These are phyloP conservation scores for Sphyrna mokarran DNA, from an alignment of 2,113 vertebrate genomes.

Conservation along the genomic window DNA sequence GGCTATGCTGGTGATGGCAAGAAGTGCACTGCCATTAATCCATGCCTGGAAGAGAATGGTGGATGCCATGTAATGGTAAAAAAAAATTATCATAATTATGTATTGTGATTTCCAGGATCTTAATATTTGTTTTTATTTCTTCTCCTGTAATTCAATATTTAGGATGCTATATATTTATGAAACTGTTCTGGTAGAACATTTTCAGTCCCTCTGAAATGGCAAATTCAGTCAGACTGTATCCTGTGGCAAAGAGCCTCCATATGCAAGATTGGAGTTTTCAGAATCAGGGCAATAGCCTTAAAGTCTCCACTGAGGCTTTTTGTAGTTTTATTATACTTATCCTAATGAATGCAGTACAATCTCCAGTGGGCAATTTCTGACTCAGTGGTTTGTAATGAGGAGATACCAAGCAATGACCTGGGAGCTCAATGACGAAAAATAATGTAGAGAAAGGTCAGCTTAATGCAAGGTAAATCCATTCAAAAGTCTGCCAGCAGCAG, in stretches of 20 bases:
- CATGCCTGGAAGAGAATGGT: conserved; percentile 69
- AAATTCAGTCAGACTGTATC: background rate
- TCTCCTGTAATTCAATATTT: background rate
- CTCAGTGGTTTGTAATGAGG: background rate
- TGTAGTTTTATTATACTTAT: background rate
- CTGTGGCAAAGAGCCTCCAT: background rate
- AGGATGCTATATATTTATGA: background rate
- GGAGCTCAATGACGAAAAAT: background rate
- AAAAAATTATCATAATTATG: background rate
- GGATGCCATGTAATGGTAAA: conserved; percentile 81
- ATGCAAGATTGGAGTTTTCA: background rate
- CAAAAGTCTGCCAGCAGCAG: no score
- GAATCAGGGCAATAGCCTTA: background rate
- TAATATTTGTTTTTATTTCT: background rate
- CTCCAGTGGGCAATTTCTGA: background rate
- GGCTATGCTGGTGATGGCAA: conserved; percentile 77
- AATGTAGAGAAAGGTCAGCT: no score
- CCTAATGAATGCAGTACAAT: background rate
- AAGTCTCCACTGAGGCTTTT: background rate
- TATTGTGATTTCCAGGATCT: background rate
- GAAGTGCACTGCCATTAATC: conserved; percentile 69
- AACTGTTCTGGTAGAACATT: background rate
- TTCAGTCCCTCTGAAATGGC: background rate
- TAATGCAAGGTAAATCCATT: no score
- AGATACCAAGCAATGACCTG: background rate